Evolutionary conservation across 1,140 invertebrate species (phyloP), one percentile per base, ranked within the genome.

Genomic region (Atta texana): DNA sequence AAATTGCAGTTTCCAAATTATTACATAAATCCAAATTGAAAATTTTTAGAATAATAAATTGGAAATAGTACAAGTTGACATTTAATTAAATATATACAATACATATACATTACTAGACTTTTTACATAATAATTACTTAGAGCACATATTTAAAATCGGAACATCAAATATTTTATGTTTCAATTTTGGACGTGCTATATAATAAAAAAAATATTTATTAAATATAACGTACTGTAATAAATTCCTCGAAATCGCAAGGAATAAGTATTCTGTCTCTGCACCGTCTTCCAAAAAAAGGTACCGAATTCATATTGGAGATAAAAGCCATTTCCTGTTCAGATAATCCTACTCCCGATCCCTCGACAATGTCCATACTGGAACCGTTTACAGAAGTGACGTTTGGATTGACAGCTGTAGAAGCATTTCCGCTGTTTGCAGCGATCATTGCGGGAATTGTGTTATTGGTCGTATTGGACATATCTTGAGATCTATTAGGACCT

Each of bases 211-310:
- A 55, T 34, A n/a, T 53, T 34, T 31, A 77, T 28, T 21, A 72
- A 31, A 69, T n/a, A n/a, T 7, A 14, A 74, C 53, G 31, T 91
- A 97, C 97, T 94, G 96, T 96, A 77, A 98, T 96, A 92, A 98
- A 97, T 92, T 98, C 97, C 91, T 98, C 97, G 64, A 97, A 97
- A 89, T 98, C 97, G 91, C 97, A 98, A 0, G 97, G 97, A 93
- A 98, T 97, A 1, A 97, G 96, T 61, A 98, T 96, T 57, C 97
- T 96, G 92, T 98, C 97, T 2, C 94, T 95, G 90, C 97, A 98
- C 2, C 96, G 95, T 72, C 71, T 85, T 10, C 28, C 87, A 95
- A 93, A 24, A 0, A 18, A 57, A 1, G 16, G 95, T 84, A 85
- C 28, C 49, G 76, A 31, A 24, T 87, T 6, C n/a, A 7, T 31